Evolutionary conservation across 2,797 vertebrate genomes (phyloP).

Genomic region (Ispidina lecontei): DNA sequence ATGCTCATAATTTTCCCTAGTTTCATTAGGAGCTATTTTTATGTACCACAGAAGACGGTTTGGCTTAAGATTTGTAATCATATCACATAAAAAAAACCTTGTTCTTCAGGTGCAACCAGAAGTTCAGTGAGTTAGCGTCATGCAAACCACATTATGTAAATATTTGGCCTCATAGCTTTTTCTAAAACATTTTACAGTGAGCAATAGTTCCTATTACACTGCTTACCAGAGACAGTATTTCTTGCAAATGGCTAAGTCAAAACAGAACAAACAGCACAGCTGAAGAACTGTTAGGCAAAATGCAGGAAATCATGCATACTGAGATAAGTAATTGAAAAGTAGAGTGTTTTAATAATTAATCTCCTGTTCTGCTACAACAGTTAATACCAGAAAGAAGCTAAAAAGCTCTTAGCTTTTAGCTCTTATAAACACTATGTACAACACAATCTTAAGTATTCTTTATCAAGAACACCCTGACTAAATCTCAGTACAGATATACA

Average conservation of each 20-base stretch:
- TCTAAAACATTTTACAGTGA: slow-evolving; percentile 15
- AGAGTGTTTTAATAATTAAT: background rate
- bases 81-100: slow-evolving; percentile 19
- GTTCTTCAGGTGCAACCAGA: slow-evolving; percentile 50
- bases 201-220: background rate
- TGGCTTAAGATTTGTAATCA: background rate
- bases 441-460: background rate
- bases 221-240: background rate
- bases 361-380: background rate
- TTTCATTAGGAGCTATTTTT: background rate
- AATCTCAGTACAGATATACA: background rate
- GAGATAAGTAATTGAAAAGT: background rate
- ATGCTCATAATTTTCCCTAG: background rate
- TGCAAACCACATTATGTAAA: slow-evolving; percentile 38
- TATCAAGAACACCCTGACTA: background rate
- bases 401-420: background rate
- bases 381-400: background rate
- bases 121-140: background rate
- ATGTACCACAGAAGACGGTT: background rate
- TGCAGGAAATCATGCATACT: background rate
- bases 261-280: background rate
- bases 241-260: background rate
- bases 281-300: background rate
- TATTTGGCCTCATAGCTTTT: slow-evolving; percentile 11
- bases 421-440: background rate